These are phyloP conservation scores for Timema podura DNA, from an alignment of 2,888 invertebrate genomes.

Conservation along the genomic window DNA sequence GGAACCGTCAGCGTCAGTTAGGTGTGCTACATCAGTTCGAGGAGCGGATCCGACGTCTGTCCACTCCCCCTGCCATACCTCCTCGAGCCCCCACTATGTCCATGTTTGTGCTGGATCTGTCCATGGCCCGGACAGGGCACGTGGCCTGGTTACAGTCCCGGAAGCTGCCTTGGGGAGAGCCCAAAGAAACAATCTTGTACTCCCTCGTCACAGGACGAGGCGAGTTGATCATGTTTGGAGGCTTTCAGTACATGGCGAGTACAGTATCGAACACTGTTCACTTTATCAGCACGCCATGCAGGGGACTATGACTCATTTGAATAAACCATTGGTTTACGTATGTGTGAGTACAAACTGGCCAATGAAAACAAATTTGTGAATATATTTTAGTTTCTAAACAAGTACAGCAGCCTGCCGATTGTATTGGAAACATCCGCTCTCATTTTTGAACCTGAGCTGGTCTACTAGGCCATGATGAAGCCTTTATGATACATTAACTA, in stretches of 20 bases:
- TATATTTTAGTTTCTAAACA: too few relatives aligned
- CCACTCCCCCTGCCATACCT: constrained; percentile 16
- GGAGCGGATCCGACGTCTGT: constrained; percentile 50
- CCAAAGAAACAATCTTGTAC: constrained; percentile 87
- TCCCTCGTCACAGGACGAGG: constrained; percentile 85
- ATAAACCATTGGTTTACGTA: not conserved
- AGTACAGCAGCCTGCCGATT: too few relatives aligned
- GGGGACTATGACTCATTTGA: constrained; percentile 32
- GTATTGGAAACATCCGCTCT: too few relatives aligned
- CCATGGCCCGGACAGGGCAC: constrained; percentile 59
- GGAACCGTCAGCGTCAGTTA: constrained; percentile 57
- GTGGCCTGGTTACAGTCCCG: constrained; percentile 70
- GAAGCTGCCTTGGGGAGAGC: constrained; percentile 57
- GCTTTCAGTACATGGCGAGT: constrained; percentile 69
- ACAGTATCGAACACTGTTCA: constrained; percentile 74
- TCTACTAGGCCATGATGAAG: too few relatives aligned
- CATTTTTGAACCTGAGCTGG: too few relatives aligned
- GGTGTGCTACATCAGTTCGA: constrained; percentile 63
- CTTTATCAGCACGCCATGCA: constrained; percentile 64
- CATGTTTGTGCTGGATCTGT: constrained; percentile 82
- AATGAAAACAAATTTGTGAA: too few relatives aligned
- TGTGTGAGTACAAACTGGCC: too few relatives aligned
- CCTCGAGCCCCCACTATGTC: constrained; percentile 55
- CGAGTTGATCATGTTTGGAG: constrained; percentile 95
- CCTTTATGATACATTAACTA: too few relatives aligned